Evolutionary conservation across 2,797 vertebrate genomes (phyloP).

Genomic region (Craterocephalus amniculus): DNA sequence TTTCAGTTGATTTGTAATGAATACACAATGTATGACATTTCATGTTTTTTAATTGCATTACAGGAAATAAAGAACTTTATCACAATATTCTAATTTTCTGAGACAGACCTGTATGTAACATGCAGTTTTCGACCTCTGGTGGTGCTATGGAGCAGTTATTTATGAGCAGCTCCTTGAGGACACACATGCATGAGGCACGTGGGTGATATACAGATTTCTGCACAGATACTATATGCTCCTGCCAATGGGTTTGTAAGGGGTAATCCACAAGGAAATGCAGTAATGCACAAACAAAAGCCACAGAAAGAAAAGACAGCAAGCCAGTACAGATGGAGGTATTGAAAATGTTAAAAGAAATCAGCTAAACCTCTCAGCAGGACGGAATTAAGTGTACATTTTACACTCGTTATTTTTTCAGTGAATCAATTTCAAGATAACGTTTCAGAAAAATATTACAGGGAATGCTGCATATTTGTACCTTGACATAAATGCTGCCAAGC

Average conservation of each 20-base stretch:
- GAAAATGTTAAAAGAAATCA: neutral
- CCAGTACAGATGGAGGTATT: neutral
- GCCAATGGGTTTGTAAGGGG: neutral
- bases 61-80: too few relatives aligned
- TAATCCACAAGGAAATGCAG: neutral
- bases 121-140: conserved; percentile 16
- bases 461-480: neutral
- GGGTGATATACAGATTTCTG: neutral
- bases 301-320: neutral
- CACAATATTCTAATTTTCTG: too few relatives aligned
- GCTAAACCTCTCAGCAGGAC: neutral
- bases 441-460: neutral
- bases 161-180: conserved; percentile 2
- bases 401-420: neutral
- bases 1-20: too few relatives aligned
- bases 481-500: conserved; percentile 1
- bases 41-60: too few relatives aligned
- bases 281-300: neutral
- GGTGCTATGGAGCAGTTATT: conserved; percentile 7
- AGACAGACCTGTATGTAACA: conserved; percentile 8
- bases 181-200: neutral
- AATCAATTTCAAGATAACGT: neutral
- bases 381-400: neutral
- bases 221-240: neutral
- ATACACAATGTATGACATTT: too few relatives aligned